A percentile compares a stretch with the other conserved stretches of the same genome.
Conservation (phyloP, 2,113 vertebrate species). For the Saccopteryx leptura region DNA sequence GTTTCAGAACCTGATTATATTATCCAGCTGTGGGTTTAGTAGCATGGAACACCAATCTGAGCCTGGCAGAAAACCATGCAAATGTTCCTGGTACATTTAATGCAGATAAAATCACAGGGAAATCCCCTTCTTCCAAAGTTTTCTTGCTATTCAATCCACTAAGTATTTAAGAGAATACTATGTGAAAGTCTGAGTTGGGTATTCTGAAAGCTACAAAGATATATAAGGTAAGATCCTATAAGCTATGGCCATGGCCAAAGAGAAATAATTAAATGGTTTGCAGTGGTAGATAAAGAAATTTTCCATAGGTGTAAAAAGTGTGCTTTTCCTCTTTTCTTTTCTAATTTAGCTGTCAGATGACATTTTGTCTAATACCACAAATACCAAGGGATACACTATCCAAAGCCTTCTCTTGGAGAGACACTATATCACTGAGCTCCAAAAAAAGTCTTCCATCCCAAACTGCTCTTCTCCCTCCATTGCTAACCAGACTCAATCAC, state of each 20-base stretch:
- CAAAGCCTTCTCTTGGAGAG: background rate
- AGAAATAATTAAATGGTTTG: background rate
- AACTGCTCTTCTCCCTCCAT: background rate
- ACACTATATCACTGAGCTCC: background rate
- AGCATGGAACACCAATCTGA: background rate
- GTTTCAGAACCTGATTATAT: constrained; percentile 28
- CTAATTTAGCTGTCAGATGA: background rate
- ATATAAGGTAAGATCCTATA: background rate
- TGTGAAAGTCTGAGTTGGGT: background rate
- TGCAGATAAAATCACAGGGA: background rate
- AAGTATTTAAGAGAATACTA: background rate
- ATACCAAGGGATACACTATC: background rate
- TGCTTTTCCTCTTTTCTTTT: background rate
- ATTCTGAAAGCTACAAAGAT: background rate
- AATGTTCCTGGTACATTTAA: background rate
- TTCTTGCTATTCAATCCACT: constrained; percentile 9
- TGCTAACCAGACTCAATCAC: background rate
- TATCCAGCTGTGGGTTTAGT: background rate
- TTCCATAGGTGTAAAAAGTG: background rate
- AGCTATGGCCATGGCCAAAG: background rate
- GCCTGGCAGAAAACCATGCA: background rate
- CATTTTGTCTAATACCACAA: background rate
- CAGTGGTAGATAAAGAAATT: background rate
- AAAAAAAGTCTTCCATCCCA: background rate
- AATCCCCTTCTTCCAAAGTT: constrained; percentile 37